Evolutionary conservation across 2,888 invertebrate species (phyloP), one percentile per base, ranked within the genome.

Genomic region (Tetranychus truncatus): DNA sequence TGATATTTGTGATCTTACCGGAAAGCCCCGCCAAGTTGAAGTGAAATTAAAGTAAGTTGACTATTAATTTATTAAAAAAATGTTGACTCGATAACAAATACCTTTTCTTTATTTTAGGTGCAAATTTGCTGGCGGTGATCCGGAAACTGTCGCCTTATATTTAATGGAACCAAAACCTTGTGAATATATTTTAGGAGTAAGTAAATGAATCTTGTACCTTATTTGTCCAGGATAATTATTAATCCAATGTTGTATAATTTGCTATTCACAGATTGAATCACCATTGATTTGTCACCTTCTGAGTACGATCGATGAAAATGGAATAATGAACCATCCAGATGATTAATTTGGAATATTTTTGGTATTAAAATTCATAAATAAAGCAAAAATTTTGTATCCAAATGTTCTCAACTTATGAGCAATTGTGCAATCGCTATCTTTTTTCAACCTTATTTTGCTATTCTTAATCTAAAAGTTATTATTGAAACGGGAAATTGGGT

Each of bases 141-240:
- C 90, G 1, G 89, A 91, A 20, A 88, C 91, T 77, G 91, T 95
- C 0, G 89, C 92, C 0, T 85, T 96, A 76, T 95, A 91, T 82
- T 84, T 97, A 24, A 83, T 93, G 5, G 97, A 97, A 82, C 95
- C 96, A 0, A 88, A 89, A 81, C 89, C 91, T 0, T 97, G 97
- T 81, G 91, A 94, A 83, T 97, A 97, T 82, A 89, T 94, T 75
- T 84, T 99, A 74, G 92, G 91, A 74, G 83, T 84, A 80, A 55
- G 55, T 55, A 15, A 15, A 55, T 55, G 11, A 34, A 34, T 34
- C 81, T 82, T 81, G 66, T 44, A 3, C 34, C 5, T n/a, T 69
- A 24, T 67, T 72, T 11, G 7, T 15, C 3, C 6, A 74, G 21
- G 45, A 15, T 75, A 18, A 72, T 44, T 76, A 71, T 21, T 73